Evolutionary conservation across 2,113 vertebrate genomes (phyloP), one percentile per base, ranked within the genome.

Genomic region (Cygnus buccinator): DNA sequence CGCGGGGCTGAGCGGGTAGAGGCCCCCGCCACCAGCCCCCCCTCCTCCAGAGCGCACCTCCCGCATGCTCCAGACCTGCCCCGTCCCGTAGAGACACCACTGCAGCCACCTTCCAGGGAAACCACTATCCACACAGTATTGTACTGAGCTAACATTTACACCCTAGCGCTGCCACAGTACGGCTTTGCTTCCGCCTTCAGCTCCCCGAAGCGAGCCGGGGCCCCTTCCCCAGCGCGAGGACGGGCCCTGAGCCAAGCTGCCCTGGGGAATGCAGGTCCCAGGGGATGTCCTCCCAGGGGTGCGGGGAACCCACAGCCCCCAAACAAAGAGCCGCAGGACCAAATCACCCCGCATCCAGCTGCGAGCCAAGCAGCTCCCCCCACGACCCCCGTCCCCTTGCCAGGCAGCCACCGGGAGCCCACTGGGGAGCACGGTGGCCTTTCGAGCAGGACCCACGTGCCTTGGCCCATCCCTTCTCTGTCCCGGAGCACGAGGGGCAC

Each of bases 71-170:
- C 75, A 85, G 59, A 44, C 82, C 82, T 85, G 71, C 75, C 67
- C 78, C 44, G 11, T 31, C 93, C 92, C 0, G 15, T 86, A 95
- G 96, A 94, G 75, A 57, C 1, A 2, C 58, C 90, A 57, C 95
- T 89, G 92, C 96, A 13, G 67, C 93, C 97, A 94, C 95, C 96
- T 92, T 84, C 13, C n/a, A 98, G 85, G 90, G 91, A 98, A 98
- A 98, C 98, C 98, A 98, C 98, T 98, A 97, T 95, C 70, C 94
- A 84, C 87, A 52, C 95, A 76, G 48, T 75, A 92, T 46, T 96
- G 97, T 75, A 92, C 95, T 70, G 70, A 94, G 81, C 59, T 91
- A 93, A 96, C 35, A 78, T 81, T 62, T 89, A 82, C 55, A 91
- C 57, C 72, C 61, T 19, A 90, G 90, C 21, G 55, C 72, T 93